Evolutionary conservation across 2,888 invertebrate species (phyloP).

Genomic region (Polydrusus tereticollis): DNA sequence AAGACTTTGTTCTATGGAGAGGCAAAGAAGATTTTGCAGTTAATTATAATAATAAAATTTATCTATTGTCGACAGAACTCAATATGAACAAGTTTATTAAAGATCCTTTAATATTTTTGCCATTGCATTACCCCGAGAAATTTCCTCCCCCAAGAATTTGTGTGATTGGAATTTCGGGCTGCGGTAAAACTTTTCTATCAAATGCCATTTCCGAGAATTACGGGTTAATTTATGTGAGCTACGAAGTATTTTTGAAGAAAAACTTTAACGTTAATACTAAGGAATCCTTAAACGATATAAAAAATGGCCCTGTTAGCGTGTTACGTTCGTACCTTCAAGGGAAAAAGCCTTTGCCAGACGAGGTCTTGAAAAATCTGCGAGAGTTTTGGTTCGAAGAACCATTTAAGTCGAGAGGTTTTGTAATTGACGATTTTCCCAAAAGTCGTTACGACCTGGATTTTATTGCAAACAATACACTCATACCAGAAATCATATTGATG

Average conservation of each 20-base stretch:
- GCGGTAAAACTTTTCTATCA: constrained; percentile 70
- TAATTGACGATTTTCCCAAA: constrained; percentile 76
- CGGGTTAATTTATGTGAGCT: constrained; percentile 71
- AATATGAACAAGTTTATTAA: constrained; percentile 69
- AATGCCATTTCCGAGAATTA: constrained; percentile 70
- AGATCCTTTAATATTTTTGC: constrained; percentile 69
- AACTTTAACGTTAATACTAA: constrained; percentile 38
- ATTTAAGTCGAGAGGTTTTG: constrained; percentile 68
- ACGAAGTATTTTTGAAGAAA: constrained; percentile 59
- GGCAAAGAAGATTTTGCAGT: constrained; percentile 72
- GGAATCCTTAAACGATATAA: constrained; percentile 46
- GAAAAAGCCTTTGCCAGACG: constrained; percentile 67
- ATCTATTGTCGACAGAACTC: constrained; percentile 70
- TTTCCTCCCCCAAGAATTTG: constrained; percentile 72
- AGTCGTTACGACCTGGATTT: constrained; percentile 70
- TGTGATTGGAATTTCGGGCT: constrained; percentile 70
- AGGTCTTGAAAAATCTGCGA: constrained; percentile 67
- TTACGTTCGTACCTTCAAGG: constrained; percentile 68
- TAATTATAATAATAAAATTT: constrained; percentile 70
- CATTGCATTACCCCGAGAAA: constrained; percentile 50
- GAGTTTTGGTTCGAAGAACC: constrained; percentile 72
- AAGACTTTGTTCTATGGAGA: constrained; percentile 72
- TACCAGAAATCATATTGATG: constrained; percentile 74
- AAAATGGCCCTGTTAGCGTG: constrained; percentile 30
- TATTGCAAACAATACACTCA: constrained; percentile 64